These are phyloP conservation scores for Zoanthus solanderi DNA, from an alignment of 92 coral and sea anemone species.

Conservation along the genomic window DNA sequence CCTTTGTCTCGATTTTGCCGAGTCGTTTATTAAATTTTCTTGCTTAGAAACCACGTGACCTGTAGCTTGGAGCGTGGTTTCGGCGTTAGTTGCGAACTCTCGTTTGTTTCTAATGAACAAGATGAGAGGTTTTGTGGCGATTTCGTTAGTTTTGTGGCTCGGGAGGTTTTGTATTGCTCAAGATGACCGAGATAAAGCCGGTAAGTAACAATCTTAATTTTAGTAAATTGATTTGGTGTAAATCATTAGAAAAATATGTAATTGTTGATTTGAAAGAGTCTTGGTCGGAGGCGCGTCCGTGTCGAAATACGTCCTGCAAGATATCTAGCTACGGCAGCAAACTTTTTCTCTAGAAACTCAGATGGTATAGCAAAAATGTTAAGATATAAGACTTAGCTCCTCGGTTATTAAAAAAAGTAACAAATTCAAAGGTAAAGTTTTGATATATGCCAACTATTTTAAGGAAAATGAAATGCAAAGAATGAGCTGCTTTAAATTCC, in stretches of 20 bases:
- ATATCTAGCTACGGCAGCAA: background rate
- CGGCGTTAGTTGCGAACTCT: conserved; percentile 42
- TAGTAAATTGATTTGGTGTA: background rate
- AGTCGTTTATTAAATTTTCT: background rate
- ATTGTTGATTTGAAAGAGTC: background rate
- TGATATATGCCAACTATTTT: background rate
- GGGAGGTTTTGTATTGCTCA: conserved; percentile 23
- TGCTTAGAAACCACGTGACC: conserved; percentile 39
- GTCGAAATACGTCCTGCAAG: background rate
- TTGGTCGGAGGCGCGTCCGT: conserved; percentile 38
- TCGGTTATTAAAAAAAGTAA: background rate
- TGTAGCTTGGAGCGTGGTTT: conserved; percentile 49
- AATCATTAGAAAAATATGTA: background rate
- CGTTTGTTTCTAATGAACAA: background rate
- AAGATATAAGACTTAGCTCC: background rate
- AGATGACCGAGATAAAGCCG: conserved; percentile 36
- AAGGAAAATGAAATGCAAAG: background rate
- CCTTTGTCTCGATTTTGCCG: background rate
- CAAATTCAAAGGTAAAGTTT: no score
- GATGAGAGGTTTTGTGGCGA: conserved; percentile 48
- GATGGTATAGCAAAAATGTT: background rate
- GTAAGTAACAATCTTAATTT: conserved; percentile 1
- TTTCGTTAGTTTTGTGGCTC: conserved; percentile 45
- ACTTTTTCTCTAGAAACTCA: no score
- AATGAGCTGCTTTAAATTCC: background rate